Percentiles rank a stretch among this genome's conserved stretches.
phyloP scores from a whole-genome alignment of 2,797 vertebrate genomes.

The Oreochromis mossambicus region DNA sequence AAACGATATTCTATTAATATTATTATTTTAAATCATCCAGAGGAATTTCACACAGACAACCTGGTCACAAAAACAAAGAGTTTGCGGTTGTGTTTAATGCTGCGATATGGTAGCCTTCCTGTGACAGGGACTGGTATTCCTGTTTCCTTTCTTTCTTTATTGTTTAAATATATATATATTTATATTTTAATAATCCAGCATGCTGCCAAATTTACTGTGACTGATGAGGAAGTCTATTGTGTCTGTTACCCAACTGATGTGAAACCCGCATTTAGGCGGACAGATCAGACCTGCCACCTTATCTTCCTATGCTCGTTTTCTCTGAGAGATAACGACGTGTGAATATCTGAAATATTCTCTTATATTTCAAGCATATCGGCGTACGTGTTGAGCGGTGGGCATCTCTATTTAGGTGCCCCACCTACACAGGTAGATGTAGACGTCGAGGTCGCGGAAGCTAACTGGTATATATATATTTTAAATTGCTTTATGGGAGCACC shows the following conservation, averaged over 20 bases:
- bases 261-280: slow-evolving; percentile 7
- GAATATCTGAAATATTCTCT: neutral
- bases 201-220: slow-evolving; percentile 32
- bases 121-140: neutral
- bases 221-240: slow-evolving; percentile 65
- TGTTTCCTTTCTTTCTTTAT: neutral
- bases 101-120: neutral
- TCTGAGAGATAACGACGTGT: neutral
- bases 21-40: neutral
- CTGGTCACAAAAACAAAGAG: neutral
- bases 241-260: slow-evolving; percentile 42
- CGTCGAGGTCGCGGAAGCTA: neutral
- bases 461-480: neutral
- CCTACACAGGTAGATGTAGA: slow-evolving; percentile 48
- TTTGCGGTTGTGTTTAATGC: neutral
- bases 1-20: neutral
- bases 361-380: neutral
- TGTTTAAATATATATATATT: neutral
- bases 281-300: neutral
- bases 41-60: slow-evolving; percentile 23
- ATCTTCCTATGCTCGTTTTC: neutral
- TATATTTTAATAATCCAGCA: slow-evolving; percentile 11
- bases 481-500: neutral
- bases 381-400: neutral
- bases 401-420: slow-evolving; percentile 34